Evolutionary conservation across 2,113 vertebrate genomes (phyloP).

Genomic region (Trochalopteron elliotii): DNA sequence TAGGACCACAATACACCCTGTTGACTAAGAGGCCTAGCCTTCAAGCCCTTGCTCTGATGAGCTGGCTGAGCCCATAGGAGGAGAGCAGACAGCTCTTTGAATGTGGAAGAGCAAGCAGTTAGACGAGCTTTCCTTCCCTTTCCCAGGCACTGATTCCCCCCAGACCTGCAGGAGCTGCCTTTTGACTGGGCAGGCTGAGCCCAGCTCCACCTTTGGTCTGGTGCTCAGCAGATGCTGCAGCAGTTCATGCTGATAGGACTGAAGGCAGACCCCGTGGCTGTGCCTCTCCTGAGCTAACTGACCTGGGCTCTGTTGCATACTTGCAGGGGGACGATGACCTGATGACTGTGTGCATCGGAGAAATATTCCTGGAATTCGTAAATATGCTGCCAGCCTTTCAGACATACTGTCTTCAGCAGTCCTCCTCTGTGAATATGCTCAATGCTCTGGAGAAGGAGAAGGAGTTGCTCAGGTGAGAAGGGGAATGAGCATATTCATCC

Average conservation of each 20-base stretch:
- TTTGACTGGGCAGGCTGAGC: background rate
- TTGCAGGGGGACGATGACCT: slow-evolving; percentile 87
- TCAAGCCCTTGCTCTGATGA: background rate
- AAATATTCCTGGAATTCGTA: slow-evolving; percentile 91
- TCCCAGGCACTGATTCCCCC: background rate
- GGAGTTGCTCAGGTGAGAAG: slow-evolving; percentile 85
- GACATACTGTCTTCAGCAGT: slow-evolving; percentile 94
- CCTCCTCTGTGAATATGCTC: slow-evolving; percentile 87
- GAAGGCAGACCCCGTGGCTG: background rate
- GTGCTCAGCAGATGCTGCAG: background rate
- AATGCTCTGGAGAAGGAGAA: slow-evolving; percentile 92
- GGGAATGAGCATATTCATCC: background rate
- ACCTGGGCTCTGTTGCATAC: background rate
- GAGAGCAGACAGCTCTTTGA: background rate
- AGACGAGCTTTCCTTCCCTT: background rate
- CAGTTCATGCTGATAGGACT: background rate
- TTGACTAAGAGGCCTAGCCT: background rate
- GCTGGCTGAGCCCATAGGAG: background rate
- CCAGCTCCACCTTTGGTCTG: background rate
- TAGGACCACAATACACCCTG: background rate
- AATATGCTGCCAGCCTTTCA: slow-evolving; percentile 94
- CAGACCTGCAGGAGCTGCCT: background rate
- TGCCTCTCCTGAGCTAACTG: background rate
- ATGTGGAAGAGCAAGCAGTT: background rate
- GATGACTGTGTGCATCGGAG: slow-evolving; percentile 86